Evolutionary conservation across 2,888 invertebrate species (phyloP).

Genomic region (Pollenia labialis): DNA sequence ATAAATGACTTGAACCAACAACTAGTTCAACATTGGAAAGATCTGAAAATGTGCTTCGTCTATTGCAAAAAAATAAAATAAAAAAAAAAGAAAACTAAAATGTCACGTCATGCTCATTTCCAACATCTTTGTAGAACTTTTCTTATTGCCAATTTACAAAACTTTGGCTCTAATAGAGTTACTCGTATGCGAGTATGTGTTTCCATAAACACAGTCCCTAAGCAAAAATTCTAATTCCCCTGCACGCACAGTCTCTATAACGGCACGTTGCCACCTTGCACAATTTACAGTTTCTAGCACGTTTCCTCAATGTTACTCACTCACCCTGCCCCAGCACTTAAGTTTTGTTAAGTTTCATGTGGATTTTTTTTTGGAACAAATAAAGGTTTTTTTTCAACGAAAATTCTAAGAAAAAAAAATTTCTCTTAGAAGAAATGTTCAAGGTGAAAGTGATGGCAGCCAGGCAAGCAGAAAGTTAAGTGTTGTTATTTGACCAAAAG

Average conservation of each 20-base stretch:
- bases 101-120: conserved; percentile 37
- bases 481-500: conserved; percentile 63
- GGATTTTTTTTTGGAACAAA: conserved; percentile 17
- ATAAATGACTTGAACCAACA: too few species aligned
- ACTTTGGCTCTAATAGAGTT: conserved; percentile 14
- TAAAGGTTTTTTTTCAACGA: conserved; percentile 16
- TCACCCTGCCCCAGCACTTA: background rate
- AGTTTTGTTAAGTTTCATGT: background rate
- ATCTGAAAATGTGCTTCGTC: too few species aligned
- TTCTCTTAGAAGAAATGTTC: conserved; percentile 35
- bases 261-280: conserved; percentile 18
- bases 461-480: conserved; percentile 64
- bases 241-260: background rate
- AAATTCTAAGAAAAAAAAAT: background rate
- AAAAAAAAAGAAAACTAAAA: background rate
- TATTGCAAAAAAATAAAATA: background rate
- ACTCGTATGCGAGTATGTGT: background rate
- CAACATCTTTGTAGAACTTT: conserved; percentile 21
- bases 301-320: conserved; percentile 22
- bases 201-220: background rate
- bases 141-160: conserved; percentile 25
- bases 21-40: too few species aligned
- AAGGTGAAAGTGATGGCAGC: conserved; percentile 61
- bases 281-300: conserved; percentile 29
- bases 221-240: conserved; percentile 1